Percentiles rank a stretch among this genome's conserved stretches.
phyloP scores from a whole-genome alignment of 2,888 invertebrate species.

The Hermaeophaga mercurialis region DNA sequence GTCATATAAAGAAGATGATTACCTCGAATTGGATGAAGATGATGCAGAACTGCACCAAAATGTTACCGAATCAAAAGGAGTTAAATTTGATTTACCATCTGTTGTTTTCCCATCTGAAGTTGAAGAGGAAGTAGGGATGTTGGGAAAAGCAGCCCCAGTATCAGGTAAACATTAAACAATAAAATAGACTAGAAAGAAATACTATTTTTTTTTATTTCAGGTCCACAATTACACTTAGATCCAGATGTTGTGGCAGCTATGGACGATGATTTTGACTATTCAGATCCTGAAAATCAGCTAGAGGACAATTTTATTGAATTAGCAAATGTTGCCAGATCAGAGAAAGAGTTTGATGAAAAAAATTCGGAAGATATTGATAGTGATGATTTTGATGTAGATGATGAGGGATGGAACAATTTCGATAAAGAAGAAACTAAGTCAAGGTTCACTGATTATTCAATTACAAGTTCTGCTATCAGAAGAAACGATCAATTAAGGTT shows the following conservation, averaged over 20 bases:
- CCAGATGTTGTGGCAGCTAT: conserved; percentile 91
- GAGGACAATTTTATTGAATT: conserved; percentile 92
- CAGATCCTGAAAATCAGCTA: conserved; percentile 80
- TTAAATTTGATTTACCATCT: conserved; percentile 43
- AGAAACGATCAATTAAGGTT: conserved; percentile 82
- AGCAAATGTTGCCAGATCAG: conserved; percentile 68
- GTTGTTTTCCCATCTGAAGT: conserved; percentile 57
- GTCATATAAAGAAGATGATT: conserved; percentile 57
- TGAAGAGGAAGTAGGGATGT: conserved; percentile 82
- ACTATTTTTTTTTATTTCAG: conserved; percentile 39
- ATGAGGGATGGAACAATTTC: conserved; percentile 47
- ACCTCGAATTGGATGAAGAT: conserved; percentile 41
- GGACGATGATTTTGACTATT: conserved; percentile 90
- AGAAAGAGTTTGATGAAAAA: conserved; percentile 59
- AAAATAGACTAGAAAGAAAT: too few species aligned
- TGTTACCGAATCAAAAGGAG: conserved; percentile 19
- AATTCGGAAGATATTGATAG: conserved; percentile 48
- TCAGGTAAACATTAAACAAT: conserved; percentile 58
- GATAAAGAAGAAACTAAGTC: conserved; percentile 81
- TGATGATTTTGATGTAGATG: conserved; percentile 58
- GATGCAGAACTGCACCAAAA: conserved; percentile 24
- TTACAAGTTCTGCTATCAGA: conserved; percentile 88
- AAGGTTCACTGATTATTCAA: conserved; percentile 90
- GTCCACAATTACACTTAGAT: conserved; percentile 77
- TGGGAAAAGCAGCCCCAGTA: conserved; percentile 78